phyloP scores from a whole-genome alignment of 1,140 invertebrate species.

The Hycleus phaleratus region DNA sequence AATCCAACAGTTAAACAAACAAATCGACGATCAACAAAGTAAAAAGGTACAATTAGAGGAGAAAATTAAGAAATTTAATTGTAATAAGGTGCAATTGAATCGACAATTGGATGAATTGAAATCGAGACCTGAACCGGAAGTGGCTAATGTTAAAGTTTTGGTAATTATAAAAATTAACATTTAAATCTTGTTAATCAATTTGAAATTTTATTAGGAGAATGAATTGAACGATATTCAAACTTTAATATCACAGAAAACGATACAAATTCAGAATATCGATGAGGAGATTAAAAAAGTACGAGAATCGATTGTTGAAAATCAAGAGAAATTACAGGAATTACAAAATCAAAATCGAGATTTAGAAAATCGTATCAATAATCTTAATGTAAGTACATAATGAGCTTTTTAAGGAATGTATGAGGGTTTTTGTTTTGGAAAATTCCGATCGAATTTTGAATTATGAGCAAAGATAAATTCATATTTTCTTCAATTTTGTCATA shows the following conservation, averaged over 20 bases:
- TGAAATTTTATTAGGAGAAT: constrained; percentile 12
- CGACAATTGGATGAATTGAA: constrained; percentile 23
- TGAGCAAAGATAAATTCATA: too few relatives aligned
- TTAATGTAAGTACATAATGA: constrained; percentile 21
- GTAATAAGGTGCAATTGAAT: constrained; percentile 17
- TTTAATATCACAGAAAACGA: constrained; percentile 26
- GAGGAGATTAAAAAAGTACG: constrained; percentile 30
- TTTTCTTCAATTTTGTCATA: too few relatives aligned
- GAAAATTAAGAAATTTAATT: constrained; percentile 23
- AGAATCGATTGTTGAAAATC: constrained; percentile 27
- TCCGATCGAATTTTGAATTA: too few relatives aligned
- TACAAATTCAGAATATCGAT: constrained; percentile 30
- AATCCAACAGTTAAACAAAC: constrained; percentile 10
- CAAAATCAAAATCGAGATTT: constrained; percentile 34
- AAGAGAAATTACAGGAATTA: constrained; percentile 36
- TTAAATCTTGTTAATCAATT: neutral
- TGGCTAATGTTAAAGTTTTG: constrained; percentile 40
- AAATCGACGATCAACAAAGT: constrained; percentile 12
- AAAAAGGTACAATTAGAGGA: constrained; percentile 18
- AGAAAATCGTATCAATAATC: constrained; percentile 35
- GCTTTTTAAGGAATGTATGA: too few relatives aligned
- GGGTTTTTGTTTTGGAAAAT: too few relatives aligned
- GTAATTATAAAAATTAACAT: constrained; percentile 27
- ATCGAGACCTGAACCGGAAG: constrained; percentile 36
- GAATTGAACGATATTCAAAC: constrained; percentile 37